These are phyloP conservation scores for Craterocephalus amniculus DNA, from an alignment of 2,797 vertebrate species.

Conservation along the genomic window DNA sequence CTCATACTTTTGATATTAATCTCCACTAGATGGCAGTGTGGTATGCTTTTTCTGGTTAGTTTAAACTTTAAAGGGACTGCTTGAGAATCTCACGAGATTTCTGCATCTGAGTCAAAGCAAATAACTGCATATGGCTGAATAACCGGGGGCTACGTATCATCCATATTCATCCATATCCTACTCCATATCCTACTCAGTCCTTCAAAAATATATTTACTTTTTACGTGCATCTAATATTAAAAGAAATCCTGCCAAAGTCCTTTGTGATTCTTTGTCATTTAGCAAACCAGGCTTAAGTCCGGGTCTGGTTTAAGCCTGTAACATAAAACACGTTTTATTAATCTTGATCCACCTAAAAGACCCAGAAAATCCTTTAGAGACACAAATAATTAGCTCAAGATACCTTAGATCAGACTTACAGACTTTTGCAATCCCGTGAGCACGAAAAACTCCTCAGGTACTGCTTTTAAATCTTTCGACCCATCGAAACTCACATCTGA, in stretches of 20 bases:
- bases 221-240: background rate
- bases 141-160: too few relatives aligned
- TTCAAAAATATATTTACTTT: background rate
- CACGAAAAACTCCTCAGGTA: background rate
- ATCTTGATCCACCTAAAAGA: background rate
- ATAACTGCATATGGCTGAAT: too few relatives aligned
- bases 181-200: background rate
- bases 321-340: background rate
- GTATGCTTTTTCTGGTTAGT: background rate
- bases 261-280: background rate
- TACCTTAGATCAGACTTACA: background rate
- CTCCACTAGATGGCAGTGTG: constrained; percentile 59
- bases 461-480: too few relatives aligned
- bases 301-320: background rate
- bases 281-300: background rate
- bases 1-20: background rate
- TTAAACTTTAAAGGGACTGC: background rate
- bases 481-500: background rate
- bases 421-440: background rate
- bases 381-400: background rate
- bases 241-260: background rate
- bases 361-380: background rate
- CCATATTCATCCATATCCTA: too few relatives aligned
- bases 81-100: too few relatives aligned
- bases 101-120: too few relatives aligned